phyloP scores from a whole-genome alignment of 2,888 invertebrate genomes.

The Microctonus hyperodae region DNA sequence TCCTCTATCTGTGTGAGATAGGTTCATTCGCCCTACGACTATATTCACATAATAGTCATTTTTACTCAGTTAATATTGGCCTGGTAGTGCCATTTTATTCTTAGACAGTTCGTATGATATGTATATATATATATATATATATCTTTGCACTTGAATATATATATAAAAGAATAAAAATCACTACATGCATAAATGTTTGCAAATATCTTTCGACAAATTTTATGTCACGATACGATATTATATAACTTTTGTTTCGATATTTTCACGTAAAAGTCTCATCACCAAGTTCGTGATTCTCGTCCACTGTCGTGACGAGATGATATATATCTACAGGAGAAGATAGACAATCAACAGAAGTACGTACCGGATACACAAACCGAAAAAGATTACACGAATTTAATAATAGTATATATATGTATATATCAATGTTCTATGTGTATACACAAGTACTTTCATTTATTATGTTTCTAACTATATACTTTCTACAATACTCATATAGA shows the following conservation, averaged over 20 bases:
- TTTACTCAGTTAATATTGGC: slow-evolving; percentile 11
- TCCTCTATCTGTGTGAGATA: slow-evolving; percentile 17
- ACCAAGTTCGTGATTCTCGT: slow-evolving; percentile 29
- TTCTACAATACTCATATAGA: too few relatives aligned
- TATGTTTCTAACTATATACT: too few relatives aligned
- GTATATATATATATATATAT: neutral
- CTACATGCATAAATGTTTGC: neutral
- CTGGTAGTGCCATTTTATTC: slow-evolving; percentile 36
- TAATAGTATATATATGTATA: neutral
- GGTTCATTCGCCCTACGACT: slow-evolving; percentile 21
- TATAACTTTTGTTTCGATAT: slow-evolving; percentile 30
- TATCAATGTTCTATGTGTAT: too few relatives aligned
- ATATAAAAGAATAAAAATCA: neutral
- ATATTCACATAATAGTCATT: slow-evolving; percentile 11
- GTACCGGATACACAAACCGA: neutral
- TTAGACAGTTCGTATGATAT: slow-evolving; percentile 23
- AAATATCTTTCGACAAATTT: neutral
- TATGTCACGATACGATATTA: slow-evolving; percentile 29
- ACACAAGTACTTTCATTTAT: too few relatives aligned
- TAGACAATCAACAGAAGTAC: slow-evolving; percentile 12
- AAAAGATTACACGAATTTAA: neutral
- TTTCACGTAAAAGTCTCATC: slow-evolving; percentile 1
- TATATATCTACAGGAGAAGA: slow-evolving; percentile 24
- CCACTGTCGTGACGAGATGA: slow-evolving; percentile 29
- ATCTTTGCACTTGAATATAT: neutral